These are phyloP conservation scores for Hyposoter didymator DNA, from an alignment of 2,888 invertebrate species.

Conservation along the genomic window DNA sequence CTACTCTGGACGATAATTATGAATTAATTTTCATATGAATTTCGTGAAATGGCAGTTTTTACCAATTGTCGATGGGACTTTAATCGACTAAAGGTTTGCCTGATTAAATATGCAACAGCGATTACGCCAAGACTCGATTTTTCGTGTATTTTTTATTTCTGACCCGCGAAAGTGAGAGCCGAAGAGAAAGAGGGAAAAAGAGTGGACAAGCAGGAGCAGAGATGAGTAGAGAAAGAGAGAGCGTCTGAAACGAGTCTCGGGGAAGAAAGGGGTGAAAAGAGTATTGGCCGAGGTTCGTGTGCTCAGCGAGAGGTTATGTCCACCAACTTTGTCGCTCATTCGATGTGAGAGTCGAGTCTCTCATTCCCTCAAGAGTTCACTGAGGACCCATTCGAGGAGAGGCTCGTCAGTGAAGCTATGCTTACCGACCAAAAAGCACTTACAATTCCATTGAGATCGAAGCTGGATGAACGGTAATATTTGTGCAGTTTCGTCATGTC, in stretches of 20 bases:
- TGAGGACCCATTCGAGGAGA: slow-evolving; percentile 45
- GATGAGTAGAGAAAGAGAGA: neutral
- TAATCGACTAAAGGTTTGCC: neutral
- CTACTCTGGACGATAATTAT: neutral
- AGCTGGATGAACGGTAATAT: slow-evolving; percentile 74
- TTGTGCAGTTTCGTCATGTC: slow-evolving; percentile 72
- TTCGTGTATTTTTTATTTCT: neutral
- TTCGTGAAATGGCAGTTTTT: neutral
- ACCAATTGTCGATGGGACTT: neutral
- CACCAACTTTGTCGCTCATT: slow-evolving; percentile 40
- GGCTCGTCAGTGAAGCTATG: slow-evolving; percentile 43
- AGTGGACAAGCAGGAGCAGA: neutral
- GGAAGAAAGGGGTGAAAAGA: slow-evolving; percentile 29
- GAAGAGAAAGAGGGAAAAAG: neutral
- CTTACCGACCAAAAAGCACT: slow-evolving; percentile 40
- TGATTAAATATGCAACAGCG: neutral
- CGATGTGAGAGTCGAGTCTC: slow-evolving; percentile 7
- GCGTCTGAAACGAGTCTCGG: neutral
- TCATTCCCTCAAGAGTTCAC: slow-evolving; percentile 48
- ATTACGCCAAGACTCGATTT: neutral
- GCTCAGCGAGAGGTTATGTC: slow-evolving; percentile 63
- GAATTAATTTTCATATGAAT: neutral
- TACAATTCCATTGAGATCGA: slow-evolving; percentile 67
- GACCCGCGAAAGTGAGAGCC: neutral
- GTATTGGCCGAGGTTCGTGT: slow-evolving; percentile 65